Evolutionary conservation across 2,888 invertebrate species (phyloP).

Genomic region (Metellina segmentata): DNA sequence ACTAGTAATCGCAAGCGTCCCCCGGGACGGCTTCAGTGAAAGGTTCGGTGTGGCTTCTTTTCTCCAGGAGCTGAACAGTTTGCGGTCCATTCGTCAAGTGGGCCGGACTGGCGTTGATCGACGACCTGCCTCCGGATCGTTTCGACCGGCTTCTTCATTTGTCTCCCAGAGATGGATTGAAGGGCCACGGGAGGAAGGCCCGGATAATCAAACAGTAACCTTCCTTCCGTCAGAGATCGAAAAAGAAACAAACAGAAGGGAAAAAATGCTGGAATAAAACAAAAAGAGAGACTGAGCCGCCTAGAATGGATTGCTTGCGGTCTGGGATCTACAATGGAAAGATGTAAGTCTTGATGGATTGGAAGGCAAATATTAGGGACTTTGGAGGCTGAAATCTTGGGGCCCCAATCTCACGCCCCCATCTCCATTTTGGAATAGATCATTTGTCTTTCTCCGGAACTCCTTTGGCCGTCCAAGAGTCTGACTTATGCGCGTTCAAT

Average conservation of each 20-base stretch:
- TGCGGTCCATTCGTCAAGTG: slow-evolving; percentile 71
- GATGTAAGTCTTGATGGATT: slow-evolving; percentile 75
- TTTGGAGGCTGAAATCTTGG: slow-evolving; percentile 72
- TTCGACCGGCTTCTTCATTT: slow-evolving; percentile 72
- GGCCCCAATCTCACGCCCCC: slow-evolving; percentile 56
- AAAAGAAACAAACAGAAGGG: slow-evolving; percentile 37
- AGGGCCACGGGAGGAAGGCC: slow-evolving; percentile 44
- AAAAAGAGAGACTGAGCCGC: slow-evolving; percentile 18
- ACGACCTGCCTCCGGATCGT: slow-evolving; percentile 69
- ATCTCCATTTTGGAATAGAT: slow-evolving; percentile 55
- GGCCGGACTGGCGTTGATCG: slow-evolving; percentile 66
- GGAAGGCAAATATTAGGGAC: slow-evolving; percentile 75
- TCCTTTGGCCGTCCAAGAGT: slow-evolving; percentile 33
- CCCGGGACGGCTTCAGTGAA: slow-evolving; percentile 52
- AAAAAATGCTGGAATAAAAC: slow-evolving; percentile 21
- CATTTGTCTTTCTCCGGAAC: slow-evolving; percentile 65
- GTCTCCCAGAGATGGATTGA: slow-evolving; percentile 73
- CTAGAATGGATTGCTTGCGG: slow-evolving; percentile 71
- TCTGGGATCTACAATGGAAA: slow-evolving; percentile 71
- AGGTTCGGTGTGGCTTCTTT: slow-evolving; percentile 51
- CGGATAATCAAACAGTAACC: slow-evolving; percentile 76
- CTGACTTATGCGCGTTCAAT: slow-evolving; percentile 51
- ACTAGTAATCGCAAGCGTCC: slow-evolving; percentile 37
- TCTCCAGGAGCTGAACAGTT: slow-evolving; percentile 8
- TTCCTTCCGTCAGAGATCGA: slow-evolving; percentile 57